These are phyloP conservation scores for Asarcornis scutulata DNA, from an alignment of 2,113 vertebrate genomes.

Conservation along the genomic window DNA sequence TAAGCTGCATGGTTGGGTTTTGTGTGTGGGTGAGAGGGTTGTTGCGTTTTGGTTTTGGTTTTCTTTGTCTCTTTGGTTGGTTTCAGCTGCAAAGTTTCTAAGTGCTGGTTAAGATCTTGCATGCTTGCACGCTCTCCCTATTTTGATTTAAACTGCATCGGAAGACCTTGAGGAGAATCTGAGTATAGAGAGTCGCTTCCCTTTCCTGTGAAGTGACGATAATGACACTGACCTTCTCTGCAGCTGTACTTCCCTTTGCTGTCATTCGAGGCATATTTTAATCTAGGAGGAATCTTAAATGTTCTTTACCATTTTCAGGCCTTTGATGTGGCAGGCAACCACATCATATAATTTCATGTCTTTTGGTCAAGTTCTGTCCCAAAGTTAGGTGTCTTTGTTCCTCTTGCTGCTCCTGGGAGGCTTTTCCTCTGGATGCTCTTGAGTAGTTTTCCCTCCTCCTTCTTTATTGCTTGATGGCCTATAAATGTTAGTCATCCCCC, in stretches of 20 bases:
- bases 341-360: neutral
- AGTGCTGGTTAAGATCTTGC: neutral
- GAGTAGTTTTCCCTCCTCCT: neutral
- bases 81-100: neutral
- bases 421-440: neutral
- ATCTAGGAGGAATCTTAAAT: neutral
- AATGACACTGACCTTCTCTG: conserved; percentile 11
- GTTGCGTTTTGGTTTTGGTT: neutral
- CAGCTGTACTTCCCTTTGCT: conserved; percentile 42
- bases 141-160: neutral
- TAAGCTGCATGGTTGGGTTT: neutral
- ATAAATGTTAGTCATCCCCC: neutral
- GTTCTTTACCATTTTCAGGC: neutral
- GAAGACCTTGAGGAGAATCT: conserved; percentile 53
- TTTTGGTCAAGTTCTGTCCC: neutral
- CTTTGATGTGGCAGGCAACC: neutral
- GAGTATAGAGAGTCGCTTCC: conserved; percentile 41
- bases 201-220: conserved; percentile 19
- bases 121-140: neutral
- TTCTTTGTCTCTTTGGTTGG: neutral
- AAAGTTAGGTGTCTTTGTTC: neutral
- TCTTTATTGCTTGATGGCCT: neutral
- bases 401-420: neutral
- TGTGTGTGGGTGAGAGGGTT: too few species aligned
- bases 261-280: conserved; percentile 37